Evolutionary conservation across 2,113 vertebrate species (phyloP), one percentile per base, ranked within the genome.

Genomic region (Thymallus thymallus): DNA sequence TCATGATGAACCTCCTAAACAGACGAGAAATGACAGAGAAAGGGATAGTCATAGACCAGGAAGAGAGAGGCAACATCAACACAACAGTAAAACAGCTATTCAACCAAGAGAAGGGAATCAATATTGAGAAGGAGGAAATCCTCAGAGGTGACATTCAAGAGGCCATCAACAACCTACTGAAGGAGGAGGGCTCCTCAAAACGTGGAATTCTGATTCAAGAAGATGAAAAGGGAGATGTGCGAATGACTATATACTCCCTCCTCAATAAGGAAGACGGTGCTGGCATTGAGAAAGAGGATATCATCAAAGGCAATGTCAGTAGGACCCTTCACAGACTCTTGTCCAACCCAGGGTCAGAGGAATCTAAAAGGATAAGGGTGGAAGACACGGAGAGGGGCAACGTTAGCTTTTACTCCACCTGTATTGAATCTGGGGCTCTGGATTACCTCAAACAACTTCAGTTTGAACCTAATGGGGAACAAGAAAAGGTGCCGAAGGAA

Each of bases 221-320:
- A 80, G 94, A 95, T 60, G 96, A 98, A 85, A 96, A 91, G 76
- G 96, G 96, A 16, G 94, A 98, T 60, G 90, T 97, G 76, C 95
- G 92, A 79, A 95, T 98, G 96, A 98, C 96, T 2, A 93, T 98
- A 68, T 98, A 97, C 73, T 96, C 95, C 69, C 94, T 98, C 9
- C 88, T 98, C 70, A 95, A 97, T 79, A 93, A 95, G 88, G 90
- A 83, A 32, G 78, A 93, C 68, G 71, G 81, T 1, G 71, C 82
- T 1, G 81, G 70, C 77, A 30, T 83, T 75, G 88, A 94, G 55
- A 94, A 85, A 71, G 94, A 95, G 81, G 92, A 96, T 69, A 83
- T 97, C 4, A 46, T 95, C 73, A 91, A 92, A 20, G 95, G 95
- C n/a, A 95, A 97, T 60, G 91, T 98, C 5, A 94, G 90, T 83